A percentile compares a stretch with the other conserved stretches of the same genome.
Evolutionary conservation across 2,888 invertebrate genomes (phyloP).

Genomic region (Augiades crinisus): DNA sequence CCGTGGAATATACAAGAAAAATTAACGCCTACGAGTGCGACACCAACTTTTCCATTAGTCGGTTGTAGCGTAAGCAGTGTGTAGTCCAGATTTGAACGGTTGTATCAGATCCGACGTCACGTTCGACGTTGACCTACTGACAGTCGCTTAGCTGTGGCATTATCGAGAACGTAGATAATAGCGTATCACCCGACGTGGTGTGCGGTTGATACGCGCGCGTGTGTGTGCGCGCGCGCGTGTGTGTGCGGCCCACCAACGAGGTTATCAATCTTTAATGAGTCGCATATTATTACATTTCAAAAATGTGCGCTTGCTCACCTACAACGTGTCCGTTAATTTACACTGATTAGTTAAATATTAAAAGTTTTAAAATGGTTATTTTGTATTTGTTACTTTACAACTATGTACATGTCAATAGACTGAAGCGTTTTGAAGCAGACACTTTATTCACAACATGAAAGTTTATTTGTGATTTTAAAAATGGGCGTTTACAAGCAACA

Average conservation of each 20-base stretch:
- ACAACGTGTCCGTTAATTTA: slow-evolving; percentile 41
- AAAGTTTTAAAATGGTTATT: slow-evolving; percentile 7
- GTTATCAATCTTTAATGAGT: slow-evolving; percentile 69
- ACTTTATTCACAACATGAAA: too few species aligned
- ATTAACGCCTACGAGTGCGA: background rate
- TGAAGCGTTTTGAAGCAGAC: too few species aligned
- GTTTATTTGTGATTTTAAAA: too few species aligned
- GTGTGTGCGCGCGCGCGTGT: slow-evolving; percentile 41
- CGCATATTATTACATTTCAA: slow-evolving; percentile 53
- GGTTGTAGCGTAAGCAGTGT: background rate
- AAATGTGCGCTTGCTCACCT: slow-evolving; percentile 47
- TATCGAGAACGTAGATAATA: slow-evolving; percentile 43
- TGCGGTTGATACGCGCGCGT: slow-evolving; percentile 19
- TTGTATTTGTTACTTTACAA: slow-evolving; percentile 2
- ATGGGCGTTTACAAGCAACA: too few species aligned
- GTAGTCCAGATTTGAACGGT: background rate
- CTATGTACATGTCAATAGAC: too few species aligned
- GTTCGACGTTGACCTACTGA: slow-evolving; percentile 4
- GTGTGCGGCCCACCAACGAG: slow-evolving; percentile 57
- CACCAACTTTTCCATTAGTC: background rate
- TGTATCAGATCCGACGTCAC: background rate
- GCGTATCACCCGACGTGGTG: slow-evolving; percentile 31
- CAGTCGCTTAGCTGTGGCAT: slow-evolving; percentile 5
- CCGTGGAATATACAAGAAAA: background rate
- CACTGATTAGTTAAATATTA: slow-evolving; percentile 29